A percentile compares a stretch with the other conserved stretches of the same genome.
phyloP scores from a whole-genome alignment of 2,113 vertebrate species.

The Gopherus flavomarginatus region DNA sequence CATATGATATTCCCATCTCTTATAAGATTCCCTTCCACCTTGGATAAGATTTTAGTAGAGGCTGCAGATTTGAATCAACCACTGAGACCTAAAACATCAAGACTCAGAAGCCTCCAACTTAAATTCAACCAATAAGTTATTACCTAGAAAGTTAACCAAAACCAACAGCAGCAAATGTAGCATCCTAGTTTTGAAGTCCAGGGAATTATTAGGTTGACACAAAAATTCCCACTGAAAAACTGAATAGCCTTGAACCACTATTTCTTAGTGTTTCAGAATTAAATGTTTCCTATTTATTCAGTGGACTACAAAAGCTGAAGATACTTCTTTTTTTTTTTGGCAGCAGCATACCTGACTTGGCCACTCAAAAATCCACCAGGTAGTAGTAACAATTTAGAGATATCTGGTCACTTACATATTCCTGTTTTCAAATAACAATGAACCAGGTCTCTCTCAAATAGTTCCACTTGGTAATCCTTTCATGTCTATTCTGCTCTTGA shows the following conservation, averaged over 20 bases:
- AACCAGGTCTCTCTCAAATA: slow-evolving; percentile 56
- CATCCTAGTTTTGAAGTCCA: not conserved
- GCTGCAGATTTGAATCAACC: not conserved
- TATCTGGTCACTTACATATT: slow-evolving; percentile 48
- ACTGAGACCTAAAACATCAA: not conserved
- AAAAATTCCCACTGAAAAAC: not conserved
- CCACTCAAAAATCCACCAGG: not conserved
- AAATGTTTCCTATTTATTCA: not conserved
- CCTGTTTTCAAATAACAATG: slow-evolving; percentile 43
- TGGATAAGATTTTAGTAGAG: not conserved
- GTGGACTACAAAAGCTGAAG: not conserved
- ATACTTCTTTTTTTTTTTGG: not conserved
- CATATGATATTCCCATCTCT: not conserved
- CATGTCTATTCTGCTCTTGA: slow-evolving; percentile 75
- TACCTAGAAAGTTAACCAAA: not conserved
- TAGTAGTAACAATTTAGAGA: slow-evolving; percentile 32
- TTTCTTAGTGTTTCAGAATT: not conserved
- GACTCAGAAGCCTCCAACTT: not conserved
- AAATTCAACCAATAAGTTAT: not conserved
- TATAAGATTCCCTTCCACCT: not conserved
- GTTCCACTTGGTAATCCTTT: slow-evolving; percentile 74
- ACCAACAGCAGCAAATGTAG: not conserved
- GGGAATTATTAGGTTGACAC: not conserved
- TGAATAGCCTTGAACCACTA: not conserved
- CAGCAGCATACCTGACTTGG: not conserved